Evolutionary conservation across 2,888 invertebrate species (phyloP), one percentile per base, ranked within the genome.

Genomic region (Dolichomitus sp.): DNA sequence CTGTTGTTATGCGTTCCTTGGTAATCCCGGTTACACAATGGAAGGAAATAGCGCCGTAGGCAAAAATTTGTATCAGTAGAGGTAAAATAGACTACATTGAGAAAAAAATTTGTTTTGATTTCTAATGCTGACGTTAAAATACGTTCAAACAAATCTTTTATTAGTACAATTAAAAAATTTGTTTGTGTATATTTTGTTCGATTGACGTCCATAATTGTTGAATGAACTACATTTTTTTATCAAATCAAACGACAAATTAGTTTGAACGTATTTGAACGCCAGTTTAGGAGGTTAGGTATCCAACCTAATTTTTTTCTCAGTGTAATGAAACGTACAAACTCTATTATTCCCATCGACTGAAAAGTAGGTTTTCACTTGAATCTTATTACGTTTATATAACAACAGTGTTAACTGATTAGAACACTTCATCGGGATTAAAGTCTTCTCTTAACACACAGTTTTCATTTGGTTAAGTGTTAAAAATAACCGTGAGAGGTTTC

Each of bases 401-500:
- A 3, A 45, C 1, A 0, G 0, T 45, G 45, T 45, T 33, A 33
- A 33, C 14, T 14, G n/a, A 17, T 37, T 61, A 17, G 17, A 61
- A 61, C 27, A 33, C 61, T 9, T 37, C 3, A 17, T 30, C 5
- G 30, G 9, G 14, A 59, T 33, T 33, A 5, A 59, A 33, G 27
- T n/a, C 6, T 4, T 3, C 7, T 33, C 6, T 37, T 37, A 11
- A 27, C 9, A 17, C 11, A 4, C 17, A 2, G 17, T 61, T 17
- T 37, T 33, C 11, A 7, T 37, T 37, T 61, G 11, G 4, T 19
- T 40, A n/a, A 9, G 17, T 33, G 59, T 54, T 12, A 2, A 27
- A 57, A n/a, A 69, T 77, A 40, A 27, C 50, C 65, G 61, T 37
- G 50, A 30, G 27, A 69, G 11, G 12, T 11, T 33, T 30, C 57